Percentiles rank a stretch among this genome's conserved stretches.
Evolutionary conservation across 2,113 vertebrate species (phyloP).

Genomic region (Rattus rattus): DNA sequence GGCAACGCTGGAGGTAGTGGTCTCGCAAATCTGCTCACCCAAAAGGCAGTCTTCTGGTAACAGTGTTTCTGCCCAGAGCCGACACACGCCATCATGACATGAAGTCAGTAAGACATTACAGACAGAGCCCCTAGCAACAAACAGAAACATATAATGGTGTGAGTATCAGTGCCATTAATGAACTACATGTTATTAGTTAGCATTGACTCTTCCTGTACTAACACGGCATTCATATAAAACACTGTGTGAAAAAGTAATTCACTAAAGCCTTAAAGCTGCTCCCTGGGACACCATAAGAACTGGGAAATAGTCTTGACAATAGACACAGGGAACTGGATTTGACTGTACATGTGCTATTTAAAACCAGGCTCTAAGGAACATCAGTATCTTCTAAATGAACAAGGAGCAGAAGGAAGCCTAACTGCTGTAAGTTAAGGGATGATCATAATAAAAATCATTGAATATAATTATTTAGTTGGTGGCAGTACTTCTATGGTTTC

Average conservation of each 20-base stretch:
- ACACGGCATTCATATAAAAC: constrained; percentile 1
- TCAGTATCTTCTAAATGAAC: constrained; percentile 1
- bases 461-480: constrained; percentile 5
- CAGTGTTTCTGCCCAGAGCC: constrained; percentile 96
- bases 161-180: background rate
- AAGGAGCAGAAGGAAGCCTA: constrained; percentile 37
- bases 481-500: background rate
- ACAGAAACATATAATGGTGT: constrained; percentile 53
- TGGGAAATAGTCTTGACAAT: background rate
- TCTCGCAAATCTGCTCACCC: constrained; percentile 97
- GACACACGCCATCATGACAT: constrained; percentile 96
- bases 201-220: constrained; percentile 9
- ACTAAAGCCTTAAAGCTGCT: background rate
- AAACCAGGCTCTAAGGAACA: constrained; percentile 1
- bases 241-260: background rate
- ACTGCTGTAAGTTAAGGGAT: background rate
- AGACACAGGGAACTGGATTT: background rate
- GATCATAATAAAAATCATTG: constrained; percentile 26
- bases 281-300: background rate
- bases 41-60: constrained; percentile 96
- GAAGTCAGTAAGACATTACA: constrained; percentile 98
- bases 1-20: constrained; percentile 91
- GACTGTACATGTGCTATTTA: background rate
- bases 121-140: constrained; percentile 92
- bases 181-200: constrained; percentile 51